Conservation (phyloP, 1,140 invertebrate species). For the Dinoponera quadriceps region DNA sequence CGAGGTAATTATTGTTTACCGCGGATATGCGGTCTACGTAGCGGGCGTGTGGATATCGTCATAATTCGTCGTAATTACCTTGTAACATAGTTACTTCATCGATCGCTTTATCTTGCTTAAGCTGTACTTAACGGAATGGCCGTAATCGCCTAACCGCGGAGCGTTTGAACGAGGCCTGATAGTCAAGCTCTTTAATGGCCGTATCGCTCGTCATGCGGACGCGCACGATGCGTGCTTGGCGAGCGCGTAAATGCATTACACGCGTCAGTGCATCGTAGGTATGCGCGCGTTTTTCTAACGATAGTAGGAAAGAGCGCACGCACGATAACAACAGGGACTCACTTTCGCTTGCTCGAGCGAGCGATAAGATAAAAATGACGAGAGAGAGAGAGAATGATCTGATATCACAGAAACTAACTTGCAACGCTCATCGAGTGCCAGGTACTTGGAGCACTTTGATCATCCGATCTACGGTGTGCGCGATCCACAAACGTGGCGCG, state of each 20-base stretch:
- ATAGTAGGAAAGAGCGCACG: conserved; percentile 24
- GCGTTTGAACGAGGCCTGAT: conserved; percentile 60
- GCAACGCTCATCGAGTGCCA: no score
- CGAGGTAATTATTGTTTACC: conserved; percentile 77
- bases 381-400: background rate
- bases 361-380: background rate
- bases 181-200: conserved; percentile 66
- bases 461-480: background rate
- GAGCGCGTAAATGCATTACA: conserved; percentile 32
- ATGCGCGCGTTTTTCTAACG: background rate
- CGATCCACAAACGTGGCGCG: conserved; percentile 2
- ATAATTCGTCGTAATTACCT: conserved; percentile 78
- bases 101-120: conserved; percentile 73
- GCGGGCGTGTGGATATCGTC: conserved; percentile 64
- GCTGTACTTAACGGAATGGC: conserved; percentile 60
- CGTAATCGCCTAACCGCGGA: conserved; percentile 64
- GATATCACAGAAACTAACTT: background rate
- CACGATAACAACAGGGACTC: no score
- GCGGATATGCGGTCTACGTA: conserved; percentile 67
- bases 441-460: background rate
- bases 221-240: conserved; percentile 40
- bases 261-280: conserved; percentile 9
- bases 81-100: conserved; percentile 75
- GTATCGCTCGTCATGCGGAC: conserved; percentile 38
- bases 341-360: background rate